A percentile compares a stretch with the other conserved stretches of the same genome.
These are phyloP conservation scores for Oriolus oriolus DNA, from an alignment of 2,113 vertebrate species.

Conservation along the genomic window DNA sequence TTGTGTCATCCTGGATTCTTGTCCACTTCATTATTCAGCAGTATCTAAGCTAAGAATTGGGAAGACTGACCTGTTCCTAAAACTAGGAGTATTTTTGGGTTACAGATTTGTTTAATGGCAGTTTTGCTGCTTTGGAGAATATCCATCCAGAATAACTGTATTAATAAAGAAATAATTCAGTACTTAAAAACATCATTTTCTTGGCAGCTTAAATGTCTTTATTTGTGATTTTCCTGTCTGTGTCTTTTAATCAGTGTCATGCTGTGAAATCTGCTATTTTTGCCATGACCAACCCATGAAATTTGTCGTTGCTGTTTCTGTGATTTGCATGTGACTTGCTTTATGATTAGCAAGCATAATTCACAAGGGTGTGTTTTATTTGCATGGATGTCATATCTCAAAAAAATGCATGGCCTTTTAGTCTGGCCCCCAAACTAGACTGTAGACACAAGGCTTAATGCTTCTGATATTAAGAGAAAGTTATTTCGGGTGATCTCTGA, in stretches of 20 bases:
- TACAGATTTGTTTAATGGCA: not conserved
- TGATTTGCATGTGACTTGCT: conserved; percentile 49
- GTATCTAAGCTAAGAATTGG: not conserved
- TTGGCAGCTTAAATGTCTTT: conserved; percentile 56
- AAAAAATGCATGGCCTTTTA: not conserved
- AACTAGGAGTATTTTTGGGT: not conserved
- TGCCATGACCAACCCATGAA: conserved; percentile 69
- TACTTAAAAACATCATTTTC: conserved; percentile 15
- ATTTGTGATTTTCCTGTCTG: conserved; percentile 45
- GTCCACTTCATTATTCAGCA: not conserved
- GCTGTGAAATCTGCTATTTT: conserved; percentile 71
- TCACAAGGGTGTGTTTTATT: not conserved
- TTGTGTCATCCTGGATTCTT: not conserved
- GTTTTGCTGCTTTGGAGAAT: not conserved
- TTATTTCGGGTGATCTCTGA: not conserved
- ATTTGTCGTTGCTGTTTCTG: conserved; percentile 60
- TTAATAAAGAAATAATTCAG: not conserved
- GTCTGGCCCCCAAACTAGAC: not conserved
- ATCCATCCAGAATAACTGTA: not conserved
- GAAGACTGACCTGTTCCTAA: not conserved
- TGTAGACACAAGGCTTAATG: not conserved
- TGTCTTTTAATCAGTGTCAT: conserved; percentile 56
- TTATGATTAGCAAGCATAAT: not conserved
- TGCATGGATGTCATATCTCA: not conserved
- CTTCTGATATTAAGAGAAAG: not conserved